Conservation (phyloP, 2,888 invertebrate genomes). For the Icerya purchasi region DNA sequence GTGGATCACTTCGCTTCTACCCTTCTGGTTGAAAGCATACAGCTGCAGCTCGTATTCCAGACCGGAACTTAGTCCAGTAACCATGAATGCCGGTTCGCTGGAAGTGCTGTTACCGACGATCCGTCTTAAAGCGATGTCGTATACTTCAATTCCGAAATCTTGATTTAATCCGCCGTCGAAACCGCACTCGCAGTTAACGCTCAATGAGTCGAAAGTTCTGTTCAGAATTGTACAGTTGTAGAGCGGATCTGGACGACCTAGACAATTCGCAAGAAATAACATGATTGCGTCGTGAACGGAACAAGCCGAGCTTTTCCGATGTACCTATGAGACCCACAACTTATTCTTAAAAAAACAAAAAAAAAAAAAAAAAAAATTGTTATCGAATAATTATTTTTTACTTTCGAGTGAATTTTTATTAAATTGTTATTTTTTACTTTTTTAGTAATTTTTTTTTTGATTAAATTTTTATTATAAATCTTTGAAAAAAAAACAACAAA, state of each 20-base stretch:
- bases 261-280: too few relatives aligned
- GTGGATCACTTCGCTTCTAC: conserved; percentile 40
- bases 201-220: conserved; percentile 46
- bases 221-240: conserved; percentile 51
- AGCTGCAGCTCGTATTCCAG: conserved; percentile 43
- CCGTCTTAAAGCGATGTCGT: conserved; percentile 30
- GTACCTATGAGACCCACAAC: too few relatives aligned
- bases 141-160: conserved; percentile 49
- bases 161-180: conserved; percentile 55
- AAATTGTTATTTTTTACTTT: too few relatives aligned
- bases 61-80: conserved; percentile 42
- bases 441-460: too few relatives aligned
- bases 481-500: too few relatives aligned
- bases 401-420: too few relatives aligned
- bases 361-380: too few relatives aligned
- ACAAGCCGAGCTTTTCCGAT: too few relatives aligned
- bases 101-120: conserved; percentile 35
- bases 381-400: too few relatives aligned
- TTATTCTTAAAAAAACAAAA: too few relatives aligned
- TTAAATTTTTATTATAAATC: too few relatives aligned
- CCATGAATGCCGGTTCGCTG: conserved; percentile 38
- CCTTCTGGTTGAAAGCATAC: conserved; percentile 48
- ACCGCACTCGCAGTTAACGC: conserved; percentile 49
- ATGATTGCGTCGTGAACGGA: too few relatives aligned
- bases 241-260: conserved; percentile 50